Percentiles rank a stretch among this genome's conserved stretches.
Evolutionary conservation across 2,888 invertebrate genomes (phyloP).

Genomic region (Watsonalla cultraria): DNA sequence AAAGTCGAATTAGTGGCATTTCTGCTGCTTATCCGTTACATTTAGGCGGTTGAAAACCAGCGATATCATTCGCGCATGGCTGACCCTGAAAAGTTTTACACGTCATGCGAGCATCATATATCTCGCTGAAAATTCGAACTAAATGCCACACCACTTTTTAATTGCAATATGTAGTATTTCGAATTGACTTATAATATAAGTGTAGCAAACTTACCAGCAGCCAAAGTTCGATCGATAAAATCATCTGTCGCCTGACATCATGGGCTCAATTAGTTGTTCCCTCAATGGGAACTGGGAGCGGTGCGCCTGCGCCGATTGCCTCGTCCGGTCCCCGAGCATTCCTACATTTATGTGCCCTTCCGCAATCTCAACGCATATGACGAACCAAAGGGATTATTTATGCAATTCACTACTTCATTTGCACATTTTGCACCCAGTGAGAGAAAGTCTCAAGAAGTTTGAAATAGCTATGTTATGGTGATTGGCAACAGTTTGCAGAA

Average conservation of each 20-base stretch:
- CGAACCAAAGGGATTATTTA: neutral
- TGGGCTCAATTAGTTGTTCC: slow-evolving; percentile 46
- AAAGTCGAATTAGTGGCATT: too few relatives aligned
- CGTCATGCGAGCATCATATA: too few relatives aligned
- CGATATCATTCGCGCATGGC: too few relatives aligned
- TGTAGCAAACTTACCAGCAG: neutral
- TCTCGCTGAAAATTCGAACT: too few relatives aligned
- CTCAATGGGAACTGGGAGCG: slow-evolving; percentile 56
- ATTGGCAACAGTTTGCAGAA: neutral
- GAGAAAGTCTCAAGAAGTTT: neutral
- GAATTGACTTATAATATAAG: too few relatives aligned
- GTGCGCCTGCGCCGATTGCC: slow-evolving; percentile 61
- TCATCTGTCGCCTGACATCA: slow-evolving; percentile 31
- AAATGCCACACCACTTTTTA: too few relatives aligned
- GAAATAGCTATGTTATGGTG: neutral
- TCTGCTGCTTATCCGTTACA: too few relatives aligned
- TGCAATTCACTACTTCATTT: neutral
- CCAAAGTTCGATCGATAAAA: slow-evolving; percentile 13
- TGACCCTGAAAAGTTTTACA: too few relatives aligned
- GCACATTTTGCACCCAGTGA: neutral
- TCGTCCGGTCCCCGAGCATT: slow-evolving; percentile 63
- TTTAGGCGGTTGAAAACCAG: too few relatives aligned
- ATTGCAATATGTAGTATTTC: too few relatives aligned
- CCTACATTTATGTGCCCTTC: slow-evolving; percentile 51
- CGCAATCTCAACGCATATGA: slow-evolving; percentile 46